phyloP scores from a whole-genome alignment of 2,888 invertebrate species.

The Acleris literana region DNA sequence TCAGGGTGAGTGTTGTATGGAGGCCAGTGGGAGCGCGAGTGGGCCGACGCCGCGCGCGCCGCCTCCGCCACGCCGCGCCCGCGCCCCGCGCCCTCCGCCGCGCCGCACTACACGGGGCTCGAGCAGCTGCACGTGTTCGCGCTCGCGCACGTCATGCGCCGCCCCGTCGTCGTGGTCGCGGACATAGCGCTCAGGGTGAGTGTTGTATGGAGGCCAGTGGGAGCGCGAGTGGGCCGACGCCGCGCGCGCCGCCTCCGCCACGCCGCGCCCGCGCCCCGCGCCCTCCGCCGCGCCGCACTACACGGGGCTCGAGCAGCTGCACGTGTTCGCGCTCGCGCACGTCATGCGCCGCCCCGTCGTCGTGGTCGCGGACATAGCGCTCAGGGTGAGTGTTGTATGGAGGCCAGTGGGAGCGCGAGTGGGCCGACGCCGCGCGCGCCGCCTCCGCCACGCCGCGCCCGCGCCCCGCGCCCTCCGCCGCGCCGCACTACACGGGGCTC shows the following conservation, averaged over 20 bases:
- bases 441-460: constrained; percentile 71
- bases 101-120: constrained; percentile 89
- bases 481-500: constrained; percentile 89
- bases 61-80: constrained; percentile 71
- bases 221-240: constrained; percentile 85
- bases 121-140: constrained; percentile 94
- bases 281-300: constrained; percentile 84
- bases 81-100: constrained; percentile 62
- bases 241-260: constrained; percentile 70
- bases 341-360: constrained; percentile 91
- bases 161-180: constrained; percentile 92
- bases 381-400: constrained; percentile 79
- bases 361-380: constrained; percentile 91
- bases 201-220: too few relatives aligned
- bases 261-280: constrained; percentile 57
- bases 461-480: constrained; percentile 62
- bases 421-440: constrained; percentile 68
- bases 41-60: constrained; percentile 68
- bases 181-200: constrained; percentile 91
- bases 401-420: constrained; percentile 93
- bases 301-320: constrained; percentile 92
- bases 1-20: too few relatives aligned
- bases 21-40: constrained; percentile 91
- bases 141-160: constrained; percentile 90
- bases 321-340: constrained; percentile 92